A percentile compares a stretch with the other conserved stretches of the same genome.
These are phyloP conservation scores for Scytalopus superciliaris DNA, from an alignment of 2,113 vertebrate genomes.

Conservation along the genomic window DNA sequence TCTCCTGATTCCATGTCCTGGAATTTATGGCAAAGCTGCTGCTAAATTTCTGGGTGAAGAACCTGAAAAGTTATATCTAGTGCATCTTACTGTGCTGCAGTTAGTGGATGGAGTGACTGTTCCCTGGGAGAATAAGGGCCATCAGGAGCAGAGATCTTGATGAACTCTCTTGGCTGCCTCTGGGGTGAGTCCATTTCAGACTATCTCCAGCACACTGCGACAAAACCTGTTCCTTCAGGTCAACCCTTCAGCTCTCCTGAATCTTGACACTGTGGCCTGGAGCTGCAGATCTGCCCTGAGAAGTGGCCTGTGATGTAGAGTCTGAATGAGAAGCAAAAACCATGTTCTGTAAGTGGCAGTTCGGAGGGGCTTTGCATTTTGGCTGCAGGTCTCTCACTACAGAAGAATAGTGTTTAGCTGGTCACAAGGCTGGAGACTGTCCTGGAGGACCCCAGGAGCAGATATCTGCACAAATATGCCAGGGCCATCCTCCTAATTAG, in stretches of 20 bases:
- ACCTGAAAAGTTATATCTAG: not conserved
- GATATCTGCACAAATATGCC: not conserved
- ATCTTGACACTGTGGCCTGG: not conserved
- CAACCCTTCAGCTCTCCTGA: not conserved
- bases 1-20: not conserved
- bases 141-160: not conserved
- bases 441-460: not conserved
- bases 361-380: not conserved
- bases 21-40: not conserved
- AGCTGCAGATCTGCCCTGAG: not conserved
- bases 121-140: not conserved
- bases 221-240: not conserved
- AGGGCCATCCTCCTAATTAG: accelerated
- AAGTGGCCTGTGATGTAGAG: not conserved
- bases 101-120: not conserved
- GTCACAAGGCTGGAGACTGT: not conserved
- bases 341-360: accelerated
- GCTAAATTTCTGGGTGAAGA: not conserved
- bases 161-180: not conserved
- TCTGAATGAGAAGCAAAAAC: not conserved
- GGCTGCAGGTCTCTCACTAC: not conserved
- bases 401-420: not conserved
- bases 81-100: accelerated
- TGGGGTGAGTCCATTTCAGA: not conserved
- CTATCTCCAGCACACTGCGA: not conserved